phyloP scores from a whole-genome alignment of 2,888 invertebrate species.

The Baronia brevicornis region DNA sequence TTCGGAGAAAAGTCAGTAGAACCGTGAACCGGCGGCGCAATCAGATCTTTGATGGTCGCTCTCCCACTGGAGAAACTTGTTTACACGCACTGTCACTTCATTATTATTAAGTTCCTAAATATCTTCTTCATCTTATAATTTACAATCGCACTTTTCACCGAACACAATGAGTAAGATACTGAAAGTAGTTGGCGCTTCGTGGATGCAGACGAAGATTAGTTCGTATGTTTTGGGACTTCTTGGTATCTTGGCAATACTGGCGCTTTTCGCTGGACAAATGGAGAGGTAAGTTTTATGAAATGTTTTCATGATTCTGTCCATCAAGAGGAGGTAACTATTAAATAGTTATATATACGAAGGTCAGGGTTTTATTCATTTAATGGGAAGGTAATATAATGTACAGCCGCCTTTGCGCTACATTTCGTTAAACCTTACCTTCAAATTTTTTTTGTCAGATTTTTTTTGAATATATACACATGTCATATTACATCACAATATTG shows the following conservation, averaged over 20 bases:
- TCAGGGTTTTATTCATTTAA: too few species aligned
- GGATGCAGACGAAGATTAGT: constrained; percentile 84
- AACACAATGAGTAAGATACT: constrained; percentile 76
- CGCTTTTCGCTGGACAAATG: constrained; percentile 81
- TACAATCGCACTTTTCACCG: constrained; percentile 22
- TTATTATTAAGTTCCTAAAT: constrained; percentile 72
- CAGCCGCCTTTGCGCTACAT: too few species aligned
- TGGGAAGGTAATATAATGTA: too few species aligned
- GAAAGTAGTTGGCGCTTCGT: constrained; percentile 87
- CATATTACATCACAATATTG: neutral
- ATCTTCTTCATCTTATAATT: constrained; percentile 70
- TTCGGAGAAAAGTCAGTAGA: constrained; percentile 35
- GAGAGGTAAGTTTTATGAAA: constrained; percentile 70
- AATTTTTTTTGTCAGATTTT: too few species aligned
- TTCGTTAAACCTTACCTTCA: too few species aligned
- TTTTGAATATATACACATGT: constrained; percentile 3
- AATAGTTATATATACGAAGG: too few species aligned
- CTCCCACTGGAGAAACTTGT: constrained; percentile 56
- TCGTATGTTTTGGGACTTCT: constrained; percentile 82
- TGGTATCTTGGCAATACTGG: constrained; percentile 79
- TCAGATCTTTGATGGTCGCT: constrained; percentile 65
- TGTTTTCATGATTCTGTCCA: neutral
- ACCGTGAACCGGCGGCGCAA: constrained; percentile 41
- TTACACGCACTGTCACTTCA: constrained; percentile 73
- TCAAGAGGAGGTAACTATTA: too few species aligned